Percentiles rank a stretch among this genome's conserved stretches.
phyloP scores from a whole-genome alignment of 1,140 invertebrate genomes.

The Daktulosphaira vitifoliae region DNA sequence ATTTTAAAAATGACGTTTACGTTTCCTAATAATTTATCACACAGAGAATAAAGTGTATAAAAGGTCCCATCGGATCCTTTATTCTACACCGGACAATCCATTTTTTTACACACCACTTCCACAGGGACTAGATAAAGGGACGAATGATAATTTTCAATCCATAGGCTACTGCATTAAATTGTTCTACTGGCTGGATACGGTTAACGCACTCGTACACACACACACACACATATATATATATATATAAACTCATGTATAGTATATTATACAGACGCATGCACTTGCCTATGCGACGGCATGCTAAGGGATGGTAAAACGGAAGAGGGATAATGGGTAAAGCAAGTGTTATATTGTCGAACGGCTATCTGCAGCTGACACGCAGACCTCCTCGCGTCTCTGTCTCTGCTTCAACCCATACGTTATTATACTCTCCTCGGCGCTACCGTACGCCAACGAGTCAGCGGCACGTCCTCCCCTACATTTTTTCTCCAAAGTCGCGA shows the following conservation, averaged over 20 bases:
- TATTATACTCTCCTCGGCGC: too few relatives aligned
- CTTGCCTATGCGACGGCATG: too few relatives aligned
- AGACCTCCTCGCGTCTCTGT: neutral
- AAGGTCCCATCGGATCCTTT: neutral
- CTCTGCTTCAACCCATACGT: neutral
- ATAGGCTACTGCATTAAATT: too few relatives aligned
- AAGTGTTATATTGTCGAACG: conserved; percentile 31
- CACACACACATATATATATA: neutral
- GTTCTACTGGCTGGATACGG: conserved; percentile 25
- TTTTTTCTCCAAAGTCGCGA: too few relatives aligned
- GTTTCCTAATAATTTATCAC: too few relatives aligned
- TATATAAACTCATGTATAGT: neutral
- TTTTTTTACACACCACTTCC: neutral
- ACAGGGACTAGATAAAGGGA: neutral
- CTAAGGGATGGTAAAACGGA: neutral
- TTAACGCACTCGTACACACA: neutral
- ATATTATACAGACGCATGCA: too few relatives aligned
- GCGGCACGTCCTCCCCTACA: neutral
- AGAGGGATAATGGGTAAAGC: conserved; percentile 26
- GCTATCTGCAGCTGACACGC: conserved; percentile 32
- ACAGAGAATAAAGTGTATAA: neutral
- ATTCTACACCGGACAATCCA: neutral
- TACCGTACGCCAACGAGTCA: neutral
- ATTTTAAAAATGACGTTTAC: too few relatives aligned
- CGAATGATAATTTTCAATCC: conserved; percentile 26